Evolutionary conservation across 2,888 invertebrate genomes (phyloP), one percentile per base, ranked within the genome.

Genomic region (Adineta ricciae): DNA sequence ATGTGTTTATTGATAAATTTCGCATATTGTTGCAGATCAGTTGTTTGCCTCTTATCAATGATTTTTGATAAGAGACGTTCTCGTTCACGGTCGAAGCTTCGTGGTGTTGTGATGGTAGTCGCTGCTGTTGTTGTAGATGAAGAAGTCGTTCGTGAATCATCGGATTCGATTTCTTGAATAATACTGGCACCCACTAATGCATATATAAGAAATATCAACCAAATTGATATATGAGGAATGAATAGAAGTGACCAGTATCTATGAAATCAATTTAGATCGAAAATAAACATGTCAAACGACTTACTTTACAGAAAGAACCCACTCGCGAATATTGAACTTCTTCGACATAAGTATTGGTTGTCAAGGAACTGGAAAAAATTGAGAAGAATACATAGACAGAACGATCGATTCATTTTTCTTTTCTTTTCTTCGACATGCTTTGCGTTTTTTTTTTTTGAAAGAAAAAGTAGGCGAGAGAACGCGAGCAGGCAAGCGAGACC

Each of bases 191-290:
- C 78, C 1, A 78, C 78, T 24, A 78, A n/a, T 41, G 78, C 24
- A 21, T 78, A 78, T 14, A 78, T 78, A 41, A 78, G 41, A 78
- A 78, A 78, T 11, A 78, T 78, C 0, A 78, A 41, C 21, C 41
- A 78, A 2, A 78, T 78, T 1, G 78, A 38, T 78, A 78, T n/a
- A 78, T 78, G 78, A 36, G 78, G 78, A 78, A 78, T 78, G 78
- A 78, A 78, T 24, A 78, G 24, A 24, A 78, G 78, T n/a, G 78
- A 78, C 78, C 78, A 78, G n/a, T 78, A 78, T 78, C 41, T 78
- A 14, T n/a, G n/a, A n/a, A n/a, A 46, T 46, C 5, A 46, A 11
- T 8, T 8, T 46, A 46, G 46, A 46, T 46, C 11, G 5, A 2
- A 32, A 32, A 19, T 27, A 32, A 64, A 16, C 1, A 5, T 19